Evolutionary conservation across 2,797 vertebrate species (phyloP).

Genomic region (Echeneis naucrates): DNA sequence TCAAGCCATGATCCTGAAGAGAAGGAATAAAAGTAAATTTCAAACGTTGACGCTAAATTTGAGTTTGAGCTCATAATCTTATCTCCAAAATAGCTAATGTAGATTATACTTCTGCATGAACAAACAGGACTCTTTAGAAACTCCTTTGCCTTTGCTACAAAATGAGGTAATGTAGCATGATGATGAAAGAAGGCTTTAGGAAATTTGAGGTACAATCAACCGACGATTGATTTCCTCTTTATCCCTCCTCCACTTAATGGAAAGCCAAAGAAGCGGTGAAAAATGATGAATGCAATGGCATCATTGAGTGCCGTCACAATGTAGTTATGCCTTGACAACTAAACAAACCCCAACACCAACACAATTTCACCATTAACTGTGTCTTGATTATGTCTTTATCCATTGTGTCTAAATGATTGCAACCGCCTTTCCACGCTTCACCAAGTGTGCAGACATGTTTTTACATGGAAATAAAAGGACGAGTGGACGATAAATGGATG

Average conservation of each 20-base stretch:
- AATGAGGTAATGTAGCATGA: slow-evolving; percentile 65
- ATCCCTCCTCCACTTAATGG: slow-evolving; percentile 38
- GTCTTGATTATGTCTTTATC: slow-evolving; percentile 46
- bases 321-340: slow-evolving; percentile 43
- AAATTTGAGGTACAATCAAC: slow-evolving; percentile 63
- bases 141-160: slow-evolving; percentile 22
- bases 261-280: slow-evolving; percentile 41
- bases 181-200: slow-evolving; percentile 59
- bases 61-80: slow-evolving; percentile 36
- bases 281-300: slow-evolving; percentile 54
- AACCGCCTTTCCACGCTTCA: slow-evolving; percentile 53
- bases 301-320: slow-evolving; percentile 36
- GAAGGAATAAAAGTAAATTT: slow-evolving; percentile 12
- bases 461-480: slow-evolving; percentile 26
- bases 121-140: slow-evolving; percentile 21
- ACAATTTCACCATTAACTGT: slow-evolving; percentile 25
- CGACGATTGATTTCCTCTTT: slow-evolving; percentile 62
- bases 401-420: slow-evolving; percentile 48
- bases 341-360: slow-evolving; percentile 12
- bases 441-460: slow-evolving; percentile 62
- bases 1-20: not conserved
- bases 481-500: too few relatives aligned
- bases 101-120: slow-evolving; percentile 31
- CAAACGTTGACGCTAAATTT: slow-evolving; percentile 5
- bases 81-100: slow-evolving; percentile 34